These are phyloP conservation scores for Oreochromis mossambicus DNA, from an alignment of 2,797 vertebrate genomes.

Conservation along the genomic window DNA sequence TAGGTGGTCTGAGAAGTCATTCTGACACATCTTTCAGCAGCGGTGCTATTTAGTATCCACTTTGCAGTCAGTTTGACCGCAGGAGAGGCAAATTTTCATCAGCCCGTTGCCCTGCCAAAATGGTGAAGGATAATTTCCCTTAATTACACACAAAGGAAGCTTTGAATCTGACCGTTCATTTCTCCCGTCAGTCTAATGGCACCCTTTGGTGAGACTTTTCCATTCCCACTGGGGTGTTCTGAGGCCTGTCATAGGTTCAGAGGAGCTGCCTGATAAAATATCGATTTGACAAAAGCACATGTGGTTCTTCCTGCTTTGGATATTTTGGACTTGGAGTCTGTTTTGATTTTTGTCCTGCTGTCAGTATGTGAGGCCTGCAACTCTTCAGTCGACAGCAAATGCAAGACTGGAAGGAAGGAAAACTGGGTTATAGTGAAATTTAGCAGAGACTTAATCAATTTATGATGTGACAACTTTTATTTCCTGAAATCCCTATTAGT, in stretches of 20 bases:
- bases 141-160: constrained; percentile 65
- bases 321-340: neutral
- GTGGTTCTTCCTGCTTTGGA: neutral
- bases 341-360: neutral
- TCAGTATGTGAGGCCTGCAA: neutral
- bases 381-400: neutral
- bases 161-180: constrained; percentile 34
- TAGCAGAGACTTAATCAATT: constrained; percentile 20
- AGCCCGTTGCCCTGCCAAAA: constrained; percentile 36
- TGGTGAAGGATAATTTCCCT: constrained; percentile 58
- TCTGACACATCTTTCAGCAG: constrained; percentile 4
- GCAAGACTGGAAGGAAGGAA: neutral
- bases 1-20: constrained; percentile 18
- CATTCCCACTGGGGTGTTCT: constrained; percentile 5
- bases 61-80: constrained; percentile 17
- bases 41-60: constrained; percentile 21
- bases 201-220: constrained; percentile 21
- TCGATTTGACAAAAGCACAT: neutral
- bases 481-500: constrained; percentile 5
- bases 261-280: neutral
- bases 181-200: constrained; percentile 51
- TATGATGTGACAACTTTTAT: constrained; percentile 27
- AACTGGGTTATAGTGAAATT: constrained; percentile 4
- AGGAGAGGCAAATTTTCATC: constrained; percentile 26
- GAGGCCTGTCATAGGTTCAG: constrained; percentile 16